Percentiles rank a stretch among this genome's conserved stretches.
Conservation (phyloP, 2,113 vertebrate species). For the Parus major region DNA sequence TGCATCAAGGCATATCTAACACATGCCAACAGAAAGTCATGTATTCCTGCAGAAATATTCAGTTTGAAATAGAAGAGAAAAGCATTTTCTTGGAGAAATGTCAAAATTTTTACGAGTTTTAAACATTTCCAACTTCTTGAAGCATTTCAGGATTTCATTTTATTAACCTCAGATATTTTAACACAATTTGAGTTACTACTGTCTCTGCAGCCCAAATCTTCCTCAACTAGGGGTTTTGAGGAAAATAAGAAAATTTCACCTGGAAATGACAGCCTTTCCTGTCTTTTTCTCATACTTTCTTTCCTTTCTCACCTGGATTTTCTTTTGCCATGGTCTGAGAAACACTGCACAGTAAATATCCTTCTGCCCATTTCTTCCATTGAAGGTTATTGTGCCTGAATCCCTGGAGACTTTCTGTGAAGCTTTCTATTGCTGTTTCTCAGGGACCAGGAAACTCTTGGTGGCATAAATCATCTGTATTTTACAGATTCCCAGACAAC, state of each 20-base stretch:
- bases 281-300: neutral
- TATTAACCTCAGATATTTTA: neutral
- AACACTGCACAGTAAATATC: neutral
- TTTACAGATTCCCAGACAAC: constrained; percentile 33
- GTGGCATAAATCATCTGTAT: constrained; percentile 48
- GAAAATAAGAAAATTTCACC: neutral
- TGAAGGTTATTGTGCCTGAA: neutral
- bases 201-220: neutral
- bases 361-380: neutral
- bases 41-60: neutral
- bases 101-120: neutral
- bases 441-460: neutral
- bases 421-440: constrained; percentile 32
- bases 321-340: neutral
- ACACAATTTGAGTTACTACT: neutral
- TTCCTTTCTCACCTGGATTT: neutral
- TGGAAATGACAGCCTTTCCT: neutral
- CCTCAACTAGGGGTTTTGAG: neutral
- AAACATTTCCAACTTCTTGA: neutral
- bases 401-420: neutral
- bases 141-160: neutral
- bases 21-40: neutral
- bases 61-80: neutral
- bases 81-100: neutral
- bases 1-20: neutral